Conservation (phyloP, 2,113 vertebrate genomes). For the Syngnathoides biaculeatus region DNA sequence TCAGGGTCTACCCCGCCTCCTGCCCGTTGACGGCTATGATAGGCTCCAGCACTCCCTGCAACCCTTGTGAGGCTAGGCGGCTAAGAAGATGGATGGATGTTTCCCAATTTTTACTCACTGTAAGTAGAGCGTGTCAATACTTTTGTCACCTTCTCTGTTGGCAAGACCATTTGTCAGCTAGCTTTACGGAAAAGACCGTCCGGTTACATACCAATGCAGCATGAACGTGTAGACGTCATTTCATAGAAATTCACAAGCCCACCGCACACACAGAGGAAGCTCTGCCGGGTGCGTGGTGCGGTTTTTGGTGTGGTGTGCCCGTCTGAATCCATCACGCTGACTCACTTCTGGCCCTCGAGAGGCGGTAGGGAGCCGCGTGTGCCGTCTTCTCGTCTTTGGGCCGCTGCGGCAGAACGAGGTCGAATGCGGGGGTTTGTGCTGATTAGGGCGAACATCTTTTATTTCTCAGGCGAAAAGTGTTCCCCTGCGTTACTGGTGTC, state of each 20-base stretch:
- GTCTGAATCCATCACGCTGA: constrained; percentile 59
- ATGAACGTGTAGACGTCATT: constrained; percentile 7
- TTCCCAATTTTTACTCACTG: not conserved
- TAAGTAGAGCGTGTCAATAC: not conserved
- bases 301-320: constrained; percentile 29
- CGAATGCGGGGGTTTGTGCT: constrained; percentile 17
- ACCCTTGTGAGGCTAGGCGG: no score
- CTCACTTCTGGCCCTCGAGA: constrained; percentile 40
- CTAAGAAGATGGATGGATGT: no score
- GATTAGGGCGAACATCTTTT: constrained; percentile 39
- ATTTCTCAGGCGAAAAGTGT: not conserved
- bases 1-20: no score
- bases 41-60: no score
- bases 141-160: not conserved
- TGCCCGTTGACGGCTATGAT: no score
- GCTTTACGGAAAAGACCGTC: no score
- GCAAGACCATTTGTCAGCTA: not conserved
- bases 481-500: not conserved
- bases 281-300: constrained; percentile 11
- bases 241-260: constrained; percentile 18
- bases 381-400: constrained; percentile 28
- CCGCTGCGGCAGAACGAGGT: constrained; percentile 33
- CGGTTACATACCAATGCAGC: not conserved
- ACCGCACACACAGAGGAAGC: constrained; percentile 17
- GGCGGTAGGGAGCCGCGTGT: constrained; percentile 13